phyloP scores from a whole-genome alignment of 2,888 invertebrate genomes.

The Isotomurus palustris region DNA sequence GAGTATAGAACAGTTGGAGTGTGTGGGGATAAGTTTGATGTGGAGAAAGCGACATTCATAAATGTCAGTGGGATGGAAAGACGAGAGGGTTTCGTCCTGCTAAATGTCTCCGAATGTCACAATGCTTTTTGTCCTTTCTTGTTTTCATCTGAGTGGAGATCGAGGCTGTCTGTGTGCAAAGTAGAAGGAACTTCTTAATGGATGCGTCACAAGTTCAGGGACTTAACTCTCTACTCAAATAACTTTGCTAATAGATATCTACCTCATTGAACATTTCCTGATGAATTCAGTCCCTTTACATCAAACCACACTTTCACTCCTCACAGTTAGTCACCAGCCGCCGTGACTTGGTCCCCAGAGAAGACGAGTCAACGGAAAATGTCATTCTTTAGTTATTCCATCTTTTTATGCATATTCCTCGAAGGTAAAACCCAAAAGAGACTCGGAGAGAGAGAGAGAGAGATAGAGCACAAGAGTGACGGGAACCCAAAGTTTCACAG shows the following conservation, averaged over 20 bases:
- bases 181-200: constrained; percentile 26
- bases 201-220: constrained; percentile 21
- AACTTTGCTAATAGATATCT: constrained; percentile 35
- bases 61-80: constrained; percentile 24
- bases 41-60: constrained; percentile 29
- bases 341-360: no score
- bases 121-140: constrained; percentile 21
- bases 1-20: no score
- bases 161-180: background rate
- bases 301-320: background rate
- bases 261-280: constrained; percentile 24
- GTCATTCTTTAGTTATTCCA: no score
- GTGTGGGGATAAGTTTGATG: no score
- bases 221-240: constrained; percentile 24
- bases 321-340: no score
- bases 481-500: no score
- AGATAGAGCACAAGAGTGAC: no score
- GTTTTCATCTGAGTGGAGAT: constrained; percentile 15
- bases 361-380: no score
- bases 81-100: constrained; percentile 7
- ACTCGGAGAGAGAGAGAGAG: no score
- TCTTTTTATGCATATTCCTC: no score
- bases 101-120: constrained; percentile 40
- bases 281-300: constrained; percentile 18
- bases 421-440: no score